A percentile compares a stretch with the other conserved stretches of the same genome.
Evolutionary conservation across 2,113 vertebrate species (phyloP).

Genomic region (Hemiscyllium ocellatum): DNA sequence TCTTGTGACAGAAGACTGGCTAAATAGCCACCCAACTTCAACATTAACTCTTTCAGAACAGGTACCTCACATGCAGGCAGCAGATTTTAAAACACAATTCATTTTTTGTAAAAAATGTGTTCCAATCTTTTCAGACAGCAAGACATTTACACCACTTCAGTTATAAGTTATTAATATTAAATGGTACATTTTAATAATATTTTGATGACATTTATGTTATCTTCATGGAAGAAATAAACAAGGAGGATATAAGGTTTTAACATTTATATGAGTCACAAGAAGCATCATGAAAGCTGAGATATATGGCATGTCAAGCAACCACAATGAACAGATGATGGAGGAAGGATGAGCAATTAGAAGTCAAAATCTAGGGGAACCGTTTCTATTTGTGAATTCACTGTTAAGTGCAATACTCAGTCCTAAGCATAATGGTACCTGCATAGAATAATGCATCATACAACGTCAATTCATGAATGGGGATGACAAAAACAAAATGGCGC

Average conservation of each 20-base stretch:
- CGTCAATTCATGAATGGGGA: neutral
- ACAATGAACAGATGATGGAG: neutral
- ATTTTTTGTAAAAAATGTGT: neutral
- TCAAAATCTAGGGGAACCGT: neutral
- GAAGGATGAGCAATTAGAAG: neutral
- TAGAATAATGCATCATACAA: neutral
- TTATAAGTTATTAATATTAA: neutral
- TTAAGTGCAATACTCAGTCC: neutral
- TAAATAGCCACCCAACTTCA: too few species aligned
- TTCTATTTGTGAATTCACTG: neutral
- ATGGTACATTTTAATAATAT: neutral
- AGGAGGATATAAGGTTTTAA: neutral
- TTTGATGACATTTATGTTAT: neutral
- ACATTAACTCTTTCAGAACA: too few species aligned
- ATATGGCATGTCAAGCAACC: neutral
- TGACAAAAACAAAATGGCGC: neutral
- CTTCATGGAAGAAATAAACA: neutral
- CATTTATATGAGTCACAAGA: neutral
- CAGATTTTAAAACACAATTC: too few species aligned
- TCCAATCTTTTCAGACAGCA: neutral
- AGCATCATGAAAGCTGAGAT: neutral
- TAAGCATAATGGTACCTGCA: neutral
- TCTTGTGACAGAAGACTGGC: too few species aligned
- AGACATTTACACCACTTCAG: neutral
- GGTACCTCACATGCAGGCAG: too few species aligned